Percentiles rank a stretch among this genome's conserved stretches.
These are phyloP conservation scores for Poecile montanus DNA, from an alignment of 2,797 vertebrate genomes.

Conservation along the genomic window DNA sequence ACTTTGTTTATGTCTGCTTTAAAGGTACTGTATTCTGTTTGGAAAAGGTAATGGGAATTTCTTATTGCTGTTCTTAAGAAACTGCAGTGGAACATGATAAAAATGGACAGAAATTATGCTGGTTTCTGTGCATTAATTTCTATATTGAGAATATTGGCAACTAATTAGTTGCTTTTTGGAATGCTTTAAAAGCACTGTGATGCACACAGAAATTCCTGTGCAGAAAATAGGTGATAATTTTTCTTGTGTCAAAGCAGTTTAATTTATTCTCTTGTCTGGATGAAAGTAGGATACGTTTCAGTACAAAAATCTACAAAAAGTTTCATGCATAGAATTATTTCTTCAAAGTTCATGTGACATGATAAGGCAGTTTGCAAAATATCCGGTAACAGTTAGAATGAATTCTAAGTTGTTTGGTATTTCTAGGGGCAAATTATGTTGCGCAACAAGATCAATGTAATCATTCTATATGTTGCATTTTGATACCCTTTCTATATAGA, in stretches of 20 bases:
- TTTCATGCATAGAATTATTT: background rate
- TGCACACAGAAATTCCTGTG: background rate
- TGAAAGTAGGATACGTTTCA: background rate
- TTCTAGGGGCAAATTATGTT: background rate
- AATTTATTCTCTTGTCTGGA: background rate
- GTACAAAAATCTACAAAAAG: background rate
- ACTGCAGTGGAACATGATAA: background rate
- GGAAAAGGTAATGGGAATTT: background rate
- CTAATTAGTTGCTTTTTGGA: background rate
- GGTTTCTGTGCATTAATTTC: background rate
- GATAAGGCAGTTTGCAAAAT: background rate
- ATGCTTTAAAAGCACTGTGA: background rate
- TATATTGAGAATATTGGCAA: background rate
- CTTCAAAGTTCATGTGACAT: background rate
- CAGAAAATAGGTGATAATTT: background rate
- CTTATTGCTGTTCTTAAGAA: background rate
- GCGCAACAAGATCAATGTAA: background rate
- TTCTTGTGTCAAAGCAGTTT: background rate
- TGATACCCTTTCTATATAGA: background rate
- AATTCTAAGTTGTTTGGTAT: background rate
- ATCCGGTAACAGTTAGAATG: background rate
- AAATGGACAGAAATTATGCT: background rate
- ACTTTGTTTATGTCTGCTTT: constrained; percentile 96
- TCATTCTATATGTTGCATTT: background rate
- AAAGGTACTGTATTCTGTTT: constrained; percentile 83